A percentile compares a stretch with the other conserved stretches of the same genome.
These are phyloP conservation scores for Serinus canaria DNA, from an alignment of 2,113 vertebrate species.

Conservation along the genomic window DNA sequence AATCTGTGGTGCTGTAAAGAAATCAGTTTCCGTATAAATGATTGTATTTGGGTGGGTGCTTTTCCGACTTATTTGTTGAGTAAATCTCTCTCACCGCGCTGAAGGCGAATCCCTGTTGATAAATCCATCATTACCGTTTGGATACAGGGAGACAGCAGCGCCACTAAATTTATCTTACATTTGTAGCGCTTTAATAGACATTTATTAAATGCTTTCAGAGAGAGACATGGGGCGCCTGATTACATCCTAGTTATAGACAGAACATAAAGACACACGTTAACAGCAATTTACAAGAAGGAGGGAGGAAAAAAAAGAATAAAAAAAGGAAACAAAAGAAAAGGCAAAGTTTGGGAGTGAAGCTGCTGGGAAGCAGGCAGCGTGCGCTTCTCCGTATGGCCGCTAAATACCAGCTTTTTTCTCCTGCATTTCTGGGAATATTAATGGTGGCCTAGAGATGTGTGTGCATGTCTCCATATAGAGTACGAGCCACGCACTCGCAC, in stretches of 20 bases:
- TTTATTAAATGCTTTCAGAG: constrained; percentile 88
- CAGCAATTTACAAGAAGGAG: constrained; percentile 75
- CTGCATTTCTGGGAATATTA: neutral
- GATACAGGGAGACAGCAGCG: constrained; percentile 77
- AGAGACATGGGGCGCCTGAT: constrained; percentile 82
- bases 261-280: constrained; percentile 81
- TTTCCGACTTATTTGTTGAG: constrained; percentile 72
- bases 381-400: neutral
- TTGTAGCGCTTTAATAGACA: constrained; percentile 85
- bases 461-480: neutral
- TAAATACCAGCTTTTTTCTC: neutral
- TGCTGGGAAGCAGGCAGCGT: neutral
- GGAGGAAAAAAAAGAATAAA: neutral
- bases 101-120: constrained; percentile 81
- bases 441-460: neutral
- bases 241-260: constrained; percentile 83
- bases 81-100: constrained; percentile 75
- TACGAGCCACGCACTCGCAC: neutral
- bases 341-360: constrained; percentile 33
- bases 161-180: constrained; percentile 86
- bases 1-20: constrained; percentile 38
- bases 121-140: constrained; percentile 83
- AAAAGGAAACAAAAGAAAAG: constrained; percentile 42
- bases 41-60: constrained; percentile 76
- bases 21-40: constrained; percentile 64